Evolutionary conservation across 2,113 vertebrate genomes (phyloP).

Genomic region (Muscicapa adusta): DNA sequence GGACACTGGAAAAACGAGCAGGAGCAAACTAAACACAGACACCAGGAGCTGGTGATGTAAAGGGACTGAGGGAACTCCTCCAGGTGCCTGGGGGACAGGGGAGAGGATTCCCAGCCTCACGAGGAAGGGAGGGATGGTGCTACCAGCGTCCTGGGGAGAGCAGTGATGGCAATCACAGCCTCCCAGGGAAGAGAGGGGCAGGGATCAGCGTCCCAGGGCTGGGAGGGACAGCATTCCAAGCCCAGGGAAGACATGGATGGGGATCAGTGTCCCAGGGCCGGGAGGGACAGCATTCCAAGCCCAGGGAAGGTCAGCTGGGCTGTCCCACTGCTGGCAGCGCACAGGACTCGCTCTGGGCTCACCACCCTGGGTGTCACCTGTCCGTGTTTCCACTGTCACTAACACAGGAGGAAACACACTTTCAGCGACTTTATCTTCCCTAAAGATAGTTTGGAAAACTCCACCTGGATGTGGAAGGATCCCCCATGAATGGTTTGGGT

Average conservation of each 20-base stretch:
- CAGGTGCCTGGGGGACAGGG: accelerated
- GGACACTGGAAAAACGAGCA: background rate
- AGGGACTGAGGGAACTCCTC: background rate
- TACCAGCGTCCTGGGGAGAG: background rate
- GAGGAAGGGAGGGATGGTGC: background rate
- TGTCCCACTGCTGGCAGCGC: background rate
- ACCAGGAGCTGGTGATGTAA: background rate
- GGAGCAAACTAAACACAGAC: background rate
- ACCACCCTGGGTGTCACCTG: background rate
- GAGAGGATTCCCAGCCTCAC: background rate
- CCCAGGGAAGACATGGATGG: background rate
- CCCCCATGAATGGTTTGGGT: accelerated
- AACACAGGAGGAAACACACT: background rate
- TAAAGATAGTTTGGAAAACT: background rate
- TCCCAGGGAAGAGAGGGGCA: background rate
- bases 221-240: background rate
- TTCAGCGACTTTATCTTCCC: background rate
- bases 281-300: background rate
- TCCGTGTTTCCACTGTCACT: background rate
- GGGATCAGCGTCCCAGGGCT: background rate
- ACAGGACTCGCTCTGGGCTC: background rate
- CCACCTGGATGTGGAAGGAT: background rate
- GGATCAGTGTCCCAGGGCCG: background rate
- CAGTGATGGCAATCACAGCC: background rate
- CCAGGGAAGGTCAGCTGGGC: background rate